These are phyloP conservation scores for Leptopterna dolabrata DNA, from an alignment of 2,888 invertebrate species.

Conservation along the genomic window DNA sequence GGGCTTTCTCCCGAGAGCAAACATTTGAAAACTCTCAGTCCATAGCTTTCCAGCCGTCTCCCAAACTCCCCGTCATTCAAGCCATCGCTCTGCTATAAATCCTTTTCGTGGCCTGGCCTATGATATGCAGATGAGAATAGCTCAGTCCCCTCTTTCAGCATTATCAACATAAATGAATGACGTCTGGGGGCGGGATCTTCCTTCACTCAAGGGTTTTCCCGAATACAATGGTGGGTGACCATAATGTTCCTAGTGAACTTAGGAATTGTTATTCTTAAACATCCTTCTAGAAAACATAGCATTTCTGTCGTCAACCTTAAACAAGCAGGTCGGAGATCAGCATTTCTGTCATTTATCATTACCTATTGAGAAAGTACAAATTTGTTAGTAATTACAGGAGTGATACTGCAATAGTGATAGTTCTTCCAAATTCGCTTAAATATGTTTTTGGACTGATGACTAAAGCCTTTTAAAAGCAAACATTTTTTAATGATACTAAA, in stretches of 20 bases:
- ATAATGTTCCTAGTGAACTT: too few relatives aligned
- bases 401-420: too few relatives aligned
- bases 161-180: background rate
- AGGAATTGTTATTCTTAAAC: background rate
- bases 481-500: too few relatives aligned
- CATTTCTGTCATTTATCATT: too few relatives aligned
- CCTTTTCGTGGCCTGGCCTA: background rate
- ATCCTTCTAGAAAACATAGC: background rate
- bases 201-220: background rate
- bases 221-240: background rate
- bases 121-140: conserved; percentile 20
- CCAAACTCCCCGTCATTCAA: background rate
- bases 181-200: background rate
- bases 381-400: too few relatives aligned
- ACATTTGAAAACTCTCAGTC: conserved; percentile 18
- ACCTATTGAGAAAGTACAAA: too few relatives aligned
- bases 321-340: background rate
- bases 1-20: conserved; percentile 2
- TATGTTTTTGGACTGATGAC: too few relatives aligned
- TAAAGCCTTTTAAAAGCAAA: too few relatives aligned
- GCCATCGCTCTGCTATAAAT: conserved; percentile 5
- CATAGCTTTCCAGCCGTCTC: background rate
- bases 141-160: background rate
- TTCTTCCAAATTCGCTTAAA: too few relatives aligned
- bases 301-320: background rate